A percentile compares a stretch with the other conserved stretches of the same genome.
These are phyloP conservation scores for Rhynchotus rufescens DNA, from an alignment of 2,797 vertebrate genomes.

Conservation along the genomic window DNA sequence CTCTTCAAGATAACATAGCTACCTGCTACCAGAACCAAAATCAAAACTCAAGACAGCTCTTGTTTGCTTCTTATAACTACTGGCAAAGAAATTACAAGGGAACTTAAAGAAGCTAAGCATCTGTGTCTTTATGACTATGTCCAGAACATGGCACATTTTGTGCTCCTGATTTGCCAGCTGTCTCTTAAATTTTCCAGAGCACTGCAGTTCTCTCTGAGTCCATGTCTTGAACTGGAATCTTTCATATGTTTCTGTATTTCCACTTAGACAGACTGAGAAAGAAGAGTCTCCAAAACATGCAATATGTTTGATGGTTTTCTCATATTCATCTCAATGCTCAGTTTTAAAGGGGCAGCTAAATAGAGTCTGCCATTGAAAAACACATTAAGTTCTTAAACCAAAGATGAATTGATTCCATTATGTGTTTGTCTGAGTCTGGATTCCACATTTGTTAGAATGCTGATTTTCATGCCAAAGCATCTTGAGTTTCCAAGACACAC, in stretches of 20 bases:
- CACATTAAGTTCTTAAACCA: not conserved
- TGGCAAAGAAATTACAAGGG: not conserved
- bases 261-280: not conserved
- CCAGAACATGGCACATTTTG: not conserved
- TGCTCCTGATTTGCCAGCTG: not conserved
- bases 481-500: not conserved
- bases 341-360: not conserved
- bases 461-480: not conserved
- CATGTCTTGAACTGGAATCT: not conserved
- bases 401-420: not conserved
- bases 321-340: not conserved
- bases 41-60: not conserved
- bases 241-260: not conserved
- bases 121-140: not conserved
- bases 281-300: not conserved
- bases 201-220: not conserved
- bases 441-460: not conserved
- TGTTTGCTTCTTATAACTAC: not conserved
- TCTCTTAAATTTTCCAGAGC: not conserved
- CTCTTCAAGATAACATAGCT: not conserved
- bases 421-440: fast-evolving
- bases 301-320: not conserved
- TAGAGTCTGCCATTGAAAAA: not conserved
- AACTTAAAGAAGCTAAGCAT: not conserved
- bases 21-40: not conserved